Base-by-base conservation (phyloP, 2,797 vertebrate species). In the Helarctos malayanus region DNA sequence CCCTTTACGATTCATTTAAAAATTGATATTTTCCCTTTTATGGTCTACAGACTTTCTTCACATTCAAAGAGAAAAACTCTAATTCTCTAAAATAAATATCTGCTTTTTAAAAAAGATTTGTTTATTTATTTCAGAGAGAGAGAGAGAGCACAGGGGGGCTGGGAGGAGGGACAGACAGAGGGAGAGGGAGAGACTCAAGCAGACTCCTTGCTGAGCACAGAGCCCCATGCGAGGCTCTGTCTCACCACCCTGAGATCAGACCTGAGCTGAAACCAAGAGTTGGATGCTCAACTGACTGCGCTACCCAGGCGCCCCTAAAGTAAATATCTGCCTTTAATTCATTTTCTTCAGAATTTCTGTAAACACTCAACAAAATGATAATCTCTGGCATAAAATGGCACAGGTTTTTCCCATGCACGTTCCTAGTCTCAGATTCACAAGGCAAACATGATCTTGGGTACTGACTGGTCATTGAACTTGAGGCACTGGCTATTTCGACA, bases 361-460 rank as follows among this genome's bases (percentile, higher is more conserved):
- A 78, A 94, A 69, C 3, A 35, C 11, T n/a, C 3, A 41, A 29
- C 19, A 76, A 52, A 93, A 61, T 15, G 61, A 57, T 83, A 81
- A 63, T 12, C 9, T 75, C 5, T 57, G n/a, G 16, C 86, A 76
- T 86, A 89, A 89, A 76, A 41, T 56, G 23, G 29, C 45, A 81
- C 1, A 41, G 11, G 0, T 38, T 68, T 13, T 69, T 49, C 19
- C 10, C 3, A 27, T 32, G 10, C 25, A 71, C 14, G 15, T 47
- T 75, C n/a, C 27, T 68, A 85, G 52, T 80, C 41, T 88, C 82
- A 89, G 52, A 89, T 35, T 92, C 25, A 89, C 5, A 85, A 57
- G 21, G 12, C 45, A 52, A 94, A 79, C 11, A 35, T 45, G n/a
- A 94, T 69, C 10, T 38, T 54, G 7, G 18, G 56, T 49, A 49